Base-by-base conservation (phyloP, 1,140 invertebrate genomes). In the Neodiprion fabricii region DNA sequence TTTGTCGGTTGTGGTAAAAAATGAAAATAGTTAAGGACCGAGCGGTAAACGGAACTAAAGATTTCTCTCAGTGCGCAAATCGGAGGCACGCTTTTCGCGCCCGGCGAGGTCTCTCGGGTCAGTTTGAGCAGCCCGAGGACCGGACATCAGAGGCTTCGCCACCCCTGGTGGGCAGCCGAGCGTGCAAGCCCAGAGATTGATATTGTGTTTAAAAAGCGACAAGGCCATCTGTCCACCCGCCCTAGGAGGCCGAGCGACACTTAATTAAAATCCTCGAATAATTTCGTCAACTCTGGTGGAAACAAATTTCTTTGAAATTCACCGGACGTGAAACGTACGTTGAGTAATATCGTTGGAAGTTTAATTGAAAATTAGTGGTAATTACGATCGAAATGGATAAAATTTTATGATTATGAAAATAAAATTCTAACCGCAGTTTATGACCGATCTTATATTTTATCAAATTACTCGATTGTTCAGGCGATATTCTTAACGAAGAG, bases 151-250 rank as follows among this genome's bases (percentile, higher is more conserved):
- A 69, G 67, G 21, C 21, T 47, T 69, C 21, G 23, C 40, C 67
- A 69, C 67, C 67, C 67, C 67, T 23, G 53, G 9, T 61, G 53
- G 21, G 21, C 67, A 69, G 0, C 21, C 21, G 12, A 69, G 21
- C 67, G 67, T 69, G 67, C 21, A 12, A 11, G 11, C 9, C 21
- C 67, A 69, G 67, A 47, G 67, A 69, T 69, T 69, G 67, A 69
- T 69, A 69, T 69, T 69, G 67, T 69, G 67, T 69, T 69, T 69
- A 69, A 69, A 69, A 69, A 69, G 67, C 67, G 21, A 69, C 67
- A 7, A 21, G 67, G 23, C 17, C 40, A 69, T 69, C 40, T 69
- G 21, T 7, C 11, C 10, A 69, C 17, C 17, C 3, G 40, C 11
- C 67, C 17, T 14, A 21, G 11, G 67, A 23, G 21, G 28, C 5